These are phyloP conservation scores for Maccullochella peelii DNA, from an alignment of 2,113 vertebrate species.

Conservation along the genomic window DNA sequence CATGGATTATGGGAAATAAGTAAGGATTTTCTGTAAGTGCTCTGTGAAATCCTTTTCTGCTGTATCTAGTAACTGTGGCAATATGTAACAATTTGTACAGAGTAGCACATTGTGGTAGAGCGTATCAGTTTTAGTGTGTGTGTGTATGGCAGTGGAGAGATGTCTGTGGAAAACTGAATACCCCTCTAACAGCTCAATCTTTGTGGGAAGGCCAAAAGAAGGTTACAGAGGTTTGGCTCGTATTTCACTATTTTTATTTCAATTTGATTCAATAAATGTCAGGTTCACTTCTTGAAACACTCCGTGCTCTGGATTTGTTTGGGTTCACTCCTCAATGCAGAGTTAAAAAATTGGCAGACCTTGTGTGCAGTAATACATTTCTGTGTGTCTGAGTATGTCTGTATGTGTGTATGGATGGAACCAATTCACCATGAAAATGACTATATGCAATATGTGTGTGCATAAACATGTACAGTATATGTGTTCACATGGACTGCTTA, in stretches of 20 bases:
- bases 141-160: constrained; percentile 22
- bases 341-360: constrained; percentile 46
- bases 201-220: constrained; percentile 49
- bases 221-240: constrained; percentile 44
- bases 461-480: constrained; percentile 14
- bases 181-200: constrained; percentile 59
- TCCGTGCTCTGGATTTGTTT: constrained; percentile 29
- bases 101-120: constrained; percentile 34
- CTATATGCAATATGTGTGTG: background rate
- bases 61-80: constrained; percentile 59
- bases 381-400: constrained; percentile 17
- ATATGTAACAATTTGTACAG: constrained; percentile 68
- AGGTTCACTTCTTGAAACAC: constrained; percentile 59
- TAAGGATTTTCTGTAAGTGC: constrained; percentile 68
- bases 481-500: background rate
- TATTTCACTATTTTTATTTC: constrained; percentile 71
- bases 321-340: constrained; percentile 47
- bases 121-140: constrained; percentile 28
- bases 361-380: constrained; percentile 28
- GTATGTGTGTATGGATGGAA: constrained; percentile 1
- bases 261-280: constrained; percentile 78
- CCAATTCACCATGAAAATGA: background rate
- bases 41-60: constrained; percentile 64
- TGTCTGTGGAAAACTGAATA: constrained; percentile 50
- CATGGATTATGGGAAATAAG: constrained; percentile 65